Base-by-base conservation (phyloP, 2,113 vertebrate genomes). In the Megaceryle maxima region DNA sequence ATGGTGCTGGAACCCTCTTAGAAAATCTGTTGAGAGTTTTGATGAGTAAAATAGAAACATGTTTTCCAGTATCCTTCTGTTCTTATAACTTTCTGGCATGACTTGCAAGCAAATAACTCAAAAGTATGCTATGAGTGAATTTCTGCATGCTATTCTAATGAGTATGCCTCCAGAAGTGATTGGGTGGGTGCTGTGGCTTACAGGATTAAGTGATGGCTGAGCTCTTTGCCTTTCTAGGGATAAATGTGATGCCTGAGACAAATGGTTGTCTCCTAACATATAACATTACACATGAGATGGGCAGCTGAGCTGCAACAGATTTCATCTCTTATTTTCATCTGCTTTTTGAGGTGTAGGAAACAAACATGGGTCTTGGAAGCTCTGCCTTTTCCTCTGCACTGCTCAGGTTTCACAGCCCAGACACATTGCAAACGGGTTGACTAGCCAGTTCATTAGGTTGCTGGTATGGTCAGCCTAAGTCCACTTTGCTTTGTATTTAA, bases 31-130 rank as follows among this genome's bases (percentile, higher is more conserved):
- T 74, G 41, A 90, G 60, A 87, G 57, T 76, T 97, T 94, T 85
- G 66, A 87, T 91, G 80, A 91, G 70, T 37, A 76, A 96, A 93
- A 81, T 43, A 82, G 92, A 88, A 84, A 82, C 39, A 11, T 82
- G 46, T 86, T 94, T 93, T 96, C 57, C 35, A 69, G 80, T 20
- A 91, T 81, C 77, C 16, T 60, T 92, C 75, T 94, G 64, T 87
- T 94, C 26, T 51, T 93, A 1, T 59, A 70, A 70, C 82, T 81
- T 87, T 41, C 80, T 90, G 87, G 74, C 50, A 41, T 63, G 79
- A 43, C 44, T 90, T 95, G 83, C 62, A 89, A 90, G 53, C 41
- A 64, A 72, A 64, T 33, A 8, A 59, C 78, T 93, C 8, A 59
- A 83, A 80, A 73, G 13, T 28, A 87, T 66, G 43, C 39, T 63